A percentile compares a stretch with the other conserved stretches of the same genome.
Evolutionary conservation across 2,797 vertebrate genomes (phyloP).

Genomic region (Typhlichthys eigenmanni): DNA sequence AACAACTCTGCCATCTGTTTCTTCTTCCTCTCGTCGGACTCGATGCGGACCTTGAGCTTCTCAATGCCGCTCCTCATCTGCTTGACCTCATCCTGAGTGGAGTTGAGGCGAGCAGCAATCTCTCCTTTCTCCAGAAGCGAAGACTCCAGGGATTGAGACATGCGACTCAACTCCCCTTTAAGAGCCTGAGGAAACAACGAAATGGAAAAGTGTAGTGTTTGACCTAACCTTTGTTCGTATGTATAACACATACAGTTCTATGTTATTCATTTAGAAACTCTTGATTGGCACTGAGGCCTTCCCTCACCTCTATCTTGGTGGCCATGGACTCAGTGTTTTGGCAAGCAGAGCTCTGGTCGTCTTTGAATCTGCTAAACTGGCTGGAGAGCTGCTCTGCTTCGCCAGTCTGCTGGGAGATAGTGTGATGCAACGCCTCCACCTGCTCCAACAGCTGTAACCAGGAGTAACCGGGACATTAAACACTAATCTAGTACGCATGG

Average conservation of each 20-base stretch:
- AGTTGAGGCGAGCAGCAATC: slow-evolving; percentile 81
- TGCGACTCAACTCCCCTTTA: slow-evolving; percentile 75
- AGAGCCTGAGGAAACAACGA: slow-evolving; percentile 32
- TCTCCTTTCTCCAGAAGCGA: slow-evolving; percentile 87
- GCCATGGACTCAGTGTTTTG: slow-evolving; percentile 76
- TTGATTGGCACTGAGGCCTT: neutral
- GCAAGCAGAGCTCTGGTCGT: slow-evolving; percentile 71
- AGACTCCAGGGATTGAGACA: slow-evolving; percentile 80
- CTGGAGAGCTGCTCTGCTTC: slow-evolving; percentile 72
- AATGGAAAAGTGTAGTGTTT: no score
- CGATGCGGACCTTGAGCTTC: slow-evolving; percentile 88
- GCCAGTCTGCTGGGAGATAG: slow-evolving; percentile 51
- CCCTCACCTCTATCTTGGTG: slow-evolving; percentile 73
- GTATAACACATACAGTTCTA: neutral
- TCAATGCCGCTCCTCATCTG: slow-evolving; percentile 87
- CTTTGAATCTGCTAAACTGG: slow-evolving; percentile 69
- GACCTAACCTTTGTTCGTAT: neutral
- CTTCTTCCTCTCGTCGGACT: slow-evolving; percentile 88
- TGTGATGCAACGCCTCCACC: slow-evolving; percentile 70
- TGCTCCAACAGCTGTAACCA: slow-evolving; percentile 63
- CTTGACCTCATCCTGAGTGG: slow-evolving; percentile 83
- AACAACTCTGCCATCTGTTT: slow-evolving; percentile 76
- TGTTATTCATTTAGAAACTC: neutral
- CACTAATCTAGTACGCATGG: no score
- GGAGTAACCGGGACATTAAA: neutral